A percentile compares a stretch with the other conserved stretches of the same genome.
Conservation (phyloP, 1,140 invertebrate genomes). For the Nasonia longicornis region DNA sequence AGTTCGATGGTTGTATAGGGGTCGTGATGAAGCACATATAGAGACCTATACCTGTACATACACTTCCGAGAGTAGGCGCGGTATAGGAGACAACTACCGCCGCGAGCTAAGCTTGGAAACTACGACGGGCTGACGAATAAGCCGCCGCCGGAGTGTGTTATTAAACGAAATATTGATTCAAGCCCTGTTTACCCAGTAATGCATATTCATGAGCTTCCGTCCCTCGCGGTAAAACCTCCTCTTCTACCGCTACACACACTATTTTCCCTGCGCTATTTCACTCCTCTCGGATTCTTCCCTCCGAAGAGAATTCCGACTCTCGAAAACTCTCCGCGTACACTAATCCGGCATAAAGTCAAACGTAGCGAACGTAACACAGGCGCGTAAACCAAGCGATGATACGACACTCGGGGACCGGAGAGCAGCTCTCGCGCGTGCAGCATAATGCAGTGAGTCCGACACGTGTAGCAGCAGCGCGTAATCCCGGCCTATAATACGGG, state of each 20-base stretch:
- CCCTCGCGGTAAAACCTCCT: slow-evolving; percentile 33
- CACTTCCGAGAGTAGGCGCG: background rate
- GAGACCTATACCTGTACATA: background rate
- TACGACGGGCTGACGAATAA: slow-evolving; percentile 37
- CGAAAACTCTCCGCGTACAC: too few relatives aligned
- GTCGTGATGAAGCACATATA: background rate
- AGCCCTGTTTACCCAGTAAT: slow-evolving; percentile 69
- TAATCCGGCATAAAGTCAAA: background rate
- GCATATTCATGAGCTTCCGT: slow-evolving; percentile 67
- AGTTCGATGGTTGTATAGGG: background rate
- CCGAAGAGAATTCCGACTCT: background rate
- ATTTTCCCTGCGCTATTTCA: background rate
- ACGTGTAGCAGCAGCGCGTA: slow-evolving; percentile 34
- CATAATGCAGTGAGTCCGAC: slow-evolving; percentile 30
- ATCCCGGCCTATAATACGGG: slow-evolving; percentile 25
- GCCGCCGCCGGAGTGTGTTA: slow-evolving; percentile 56
- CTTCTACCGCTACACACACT: slow-evolving; percentile 35
- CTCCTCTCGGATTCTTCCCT: background rate
- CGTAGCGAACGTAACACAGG: background rate
- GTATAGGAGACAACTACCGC: slow-evolving; percentile 35
- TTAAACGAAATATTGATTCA: slow-evolving; percentile 71
- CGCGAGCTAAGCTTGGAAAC: slow-evolving; percentile 24
- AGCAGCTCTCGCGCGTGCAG: too few relatives aligned
- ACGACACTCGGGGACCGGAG: background rate
- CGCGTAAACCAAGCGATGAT: too few relatives aligned